phyloP scores from a whole-genome alignment of 2,113 vertebrate genomes.

The Lepidothrix coronata region DNA sequence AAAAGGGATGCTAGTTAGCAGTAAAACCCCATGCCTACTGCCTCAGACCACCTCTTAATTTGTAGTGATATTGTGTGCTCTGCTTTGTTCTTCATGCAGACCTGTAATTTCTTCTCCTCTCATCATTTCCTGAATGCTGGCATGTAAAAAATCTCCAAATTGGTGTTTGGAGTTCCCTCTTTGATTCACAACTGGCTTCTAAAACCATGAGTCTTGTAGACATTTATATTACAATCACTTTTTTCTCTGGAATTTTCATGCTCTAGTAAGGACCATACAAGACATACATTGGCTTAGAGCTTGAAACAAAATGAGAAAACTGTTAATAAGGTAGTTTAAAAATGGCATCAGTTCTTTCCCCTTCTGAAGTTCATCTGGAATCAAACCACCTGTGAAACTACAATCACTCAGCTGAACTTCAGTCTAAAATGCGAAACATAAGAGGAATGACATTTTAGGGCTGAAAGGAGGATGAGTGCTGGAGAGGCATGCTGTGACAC shows the following conservation, averaged over 20 bases:
- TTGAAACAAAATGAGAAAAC: not conserved
- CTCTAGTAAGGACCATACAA: not conserved
- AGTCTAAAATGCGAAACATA: not conserved
- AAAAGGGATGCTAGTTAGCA: not conserved
- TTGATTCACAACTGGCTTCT: not conserved
- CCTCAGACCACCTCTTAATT: not conserved
- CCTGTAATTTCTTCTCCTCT: not conserved
- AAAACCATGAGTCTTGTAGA: not conserved
- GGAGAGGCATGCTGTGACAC: not conserved
- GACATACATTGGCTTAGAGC: not conserved
- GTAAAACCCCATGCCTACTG: rapidly evolving
- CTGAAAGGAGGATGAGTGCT: not conserved
- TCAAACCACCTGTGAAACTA: not conserved
- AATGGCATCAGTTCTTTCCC: not conserved
- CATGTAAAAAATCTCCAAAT: not conserved
- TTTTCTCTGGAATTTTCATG: not conserved
- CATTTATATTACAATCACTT: not conserved
- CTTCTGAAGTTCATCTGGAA: not conserved
- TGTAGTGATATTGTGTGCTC: not conserved
- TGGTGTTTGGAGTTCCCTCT: not conserved
- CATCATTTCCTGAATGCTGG: not conserved
- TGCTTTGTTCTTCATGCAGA: not conserved
- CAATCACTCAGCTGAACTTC: not conserved
- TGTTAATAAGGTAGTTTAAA: not conserved
- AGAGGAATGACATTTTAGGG: not conserved